Conservation (phyloP, 2,113 vertebrate genomes). For the Spheniscus mendiculus region DNA sequence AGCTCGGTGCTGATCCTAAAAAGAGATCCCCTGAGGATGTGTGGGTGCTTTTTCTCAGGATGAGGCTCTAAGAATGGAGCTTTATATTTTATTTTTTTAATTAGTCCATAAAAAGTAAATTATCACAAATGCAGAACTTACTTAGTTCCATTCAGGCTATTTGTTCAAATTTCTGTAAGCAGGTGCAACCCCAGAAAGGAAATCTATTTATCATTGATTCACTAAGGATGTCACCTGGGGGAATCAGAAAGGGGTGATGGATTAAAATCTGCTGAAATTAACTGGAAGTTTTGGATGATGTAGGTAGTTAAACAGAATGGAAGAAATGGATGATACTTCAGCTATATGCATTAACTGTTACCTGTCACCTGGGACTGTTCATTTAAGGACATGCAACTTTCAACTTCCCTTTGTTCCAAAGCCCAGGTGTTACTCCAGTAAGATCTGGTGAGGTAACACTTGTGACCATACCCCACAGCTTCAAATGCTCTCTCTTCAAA, state of each 20-base stretch:
- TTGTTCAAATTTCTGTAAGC: background rate
- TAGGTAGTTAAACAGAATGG: rapidly evolving
- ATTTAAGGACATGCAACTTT: background rate
- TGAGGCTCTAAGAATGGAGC: background rate
- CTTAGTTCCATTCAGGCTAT: background rate
- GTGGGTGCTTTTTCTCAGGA: background rate
- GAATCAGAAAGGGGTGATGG: background rate
- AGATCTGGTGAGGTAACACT: background rate
- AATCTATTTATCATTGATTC: background rate
- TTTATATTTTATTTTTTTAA: background rate
- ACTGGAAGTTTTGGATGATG: background rate
- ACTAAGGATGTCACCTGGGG: background rate
- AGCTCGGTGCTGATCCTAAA: background rate
- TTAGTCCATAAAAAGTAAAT: background rate
- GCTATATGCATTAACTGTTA: background rate
- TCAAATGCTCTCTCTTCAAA: background rate
- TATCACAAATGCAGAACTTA: background rate
- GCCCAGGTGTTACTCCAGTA: background rate
- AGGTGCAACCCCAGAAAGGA: background rate
- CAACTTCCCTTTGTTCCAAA: background rate
- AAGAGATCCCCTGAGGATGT: background rate
- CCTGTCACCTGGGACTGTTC: background rate
- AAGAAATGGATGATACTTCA: background rate
- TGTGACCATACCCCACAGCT: background rate
- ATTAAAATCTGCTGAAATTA: background rate